phyloP scores from a whole-genome alignment of 2,113 vertebrate species.

The Melanostigma gelatinosum region DNA sequence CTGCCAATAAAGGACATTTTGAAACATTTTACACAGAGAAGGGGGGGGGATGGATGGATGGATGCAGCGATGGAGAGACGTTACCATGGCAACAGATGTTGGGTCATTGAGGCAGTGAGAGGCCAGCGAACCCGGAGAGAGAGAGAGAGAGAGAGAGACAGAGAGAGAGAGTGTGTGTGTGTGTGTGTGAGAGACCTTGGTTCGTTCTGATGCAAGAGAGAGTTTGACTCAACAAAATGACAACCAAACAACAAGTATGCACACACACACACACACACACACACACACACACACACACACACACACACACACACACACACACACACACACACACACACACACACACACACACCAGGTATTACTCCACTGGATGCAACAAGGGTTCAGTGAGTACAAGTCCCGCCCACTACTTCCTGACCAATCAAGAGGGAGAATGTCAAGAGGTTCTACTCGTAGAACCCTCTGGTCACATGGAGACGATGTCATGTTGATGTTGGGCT shows the following conservation, averaged over 20 bases:
- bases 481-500: background rate
- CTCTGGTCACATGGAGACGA: background rate
- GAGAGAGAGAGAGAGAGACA: background rate
- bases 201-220: conserved; percentile 28
- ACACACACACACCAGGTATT: conserved; percentile 35
- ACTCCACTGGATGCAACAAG: background rate
- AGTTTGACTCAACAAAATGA: conserved; percentile 51
- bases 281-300: conserved; percentile 3
- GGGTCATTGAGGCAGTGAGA: conserved; percentile 60
- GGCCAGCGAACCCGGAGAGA: conserved; percentile 32
- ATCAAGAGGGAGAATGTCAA: background rate
- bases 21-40: conserved; percentile 1
- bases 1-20: conserved; percentile 37
- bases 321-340: conserved; percentile 5
- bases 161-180: conserved; percentile 5
- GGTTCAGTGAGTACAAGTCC: background rate
- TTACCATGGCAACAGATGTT: conserved; percentile 66
- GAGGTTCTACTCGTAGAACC: too few relatives aligned
- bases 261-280: too few relatives aligned
- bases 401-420: background rate
- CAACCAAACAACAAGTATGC: conserved; percentile 18
- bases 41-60: conserved; percentile 17
- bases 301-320: background rate
- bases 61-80: conserved; percentile 13
- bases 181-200: conserved; percentile 39